A percentile compares a stretch with the other conserved stretches of the same genome.
phyloP scores from a whole-genome alignment of 2,113 vertebrate genomes.

The Aspiorhynchus laticeps region DNA sequence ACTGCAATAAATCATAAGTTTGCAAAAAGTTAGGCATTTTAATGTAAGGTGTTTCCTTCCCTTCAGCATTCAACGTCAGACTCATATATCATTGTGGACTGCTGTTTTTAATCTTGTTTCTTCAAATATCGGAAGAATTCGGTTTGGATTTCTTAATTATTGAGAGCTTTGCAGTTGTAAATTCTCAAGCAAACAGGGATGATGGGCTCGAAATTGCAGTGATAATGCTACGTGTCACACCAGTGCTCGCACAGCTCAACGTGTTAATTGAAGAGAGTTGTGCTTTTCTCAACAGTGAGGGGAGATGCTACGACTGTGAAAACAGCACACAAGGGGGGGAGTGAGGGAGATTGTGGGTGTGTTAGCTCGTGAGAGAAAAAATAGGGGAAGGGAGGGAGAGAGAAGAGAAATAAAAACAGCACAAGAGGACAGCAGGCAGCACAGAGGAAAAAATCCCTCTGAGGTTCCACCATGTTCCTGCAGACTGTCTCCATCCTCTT shows the following conservation, averaged over 20 bases:
- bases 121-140: background rate
- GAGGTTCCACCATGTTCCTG: conserved; percentile 76
- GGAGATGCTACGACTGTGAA: conserved; percentile 35
- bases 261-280: conserved; percentile 35
- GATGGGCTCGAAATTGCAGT: background rate
- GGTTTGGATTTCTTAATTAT: background rate
- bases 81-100: background rate
- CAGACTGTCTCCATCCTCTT: conserved; percentile 75
- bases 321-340: conserved; percentile 49
- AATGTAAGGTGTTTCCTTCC: conserved; percentile 16
- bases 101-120: background rate
- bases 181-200: background rate
- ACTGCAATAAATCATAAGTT: conserved; percentile 3
- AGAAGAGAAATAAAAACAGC: conserved; percentile 77
- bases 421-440: conserved; percentile 71
- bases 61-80: background rate
- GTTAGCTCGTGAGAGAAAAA: conserved; percentile 57
- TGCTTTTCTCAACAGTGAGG: conserved; percentile 34
- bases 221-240: background rate
- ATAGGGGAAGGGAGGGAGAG: conserved; percentile 67
- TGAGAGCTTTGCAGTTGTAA: background rate
- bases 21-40: conserved; percentile 5
- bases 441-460: conserved; percentile 72
- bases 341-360: conserved; percentile 58
- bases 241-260: background rate